Evolutionary conservation across 2,797 vertebrate genomes (phyloP), one percentile per base, ranked within the genome.

Genomic region (Clamator glandarius): DNA sequence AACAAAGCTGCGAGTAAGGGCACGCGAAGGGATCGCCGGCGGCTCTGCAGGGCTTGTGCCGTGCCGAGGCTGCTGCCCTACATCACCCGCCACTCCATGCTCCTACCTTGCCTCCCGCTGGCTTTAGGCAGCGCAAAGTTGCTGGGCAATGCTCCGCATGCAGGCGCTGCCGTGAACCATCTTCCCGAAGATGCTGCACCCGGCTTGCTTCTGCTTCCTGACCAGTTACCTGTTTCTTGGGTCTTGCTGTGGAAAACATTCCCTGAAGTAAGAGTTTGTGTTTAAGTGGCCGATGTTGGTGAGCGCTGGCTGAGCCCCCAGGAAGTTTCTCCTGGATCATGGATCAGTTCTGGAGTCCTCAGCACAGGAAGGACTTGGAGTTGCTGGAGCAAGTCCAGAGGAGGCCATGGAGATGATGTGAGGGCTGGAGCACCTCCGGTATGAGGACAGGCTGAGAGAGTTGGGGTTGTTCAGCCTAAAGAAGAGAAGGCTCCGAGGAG

Each of bases 61-160:
- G 46, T 21, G 58, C 61, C 7, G 4, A 17, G 36, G 36, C 72
- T 28, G 9, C 41, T 52, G 62, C 69, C 33, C 39, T 12, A 18
- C 64, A 19, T 0, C 7, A 1, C 25, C 31, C 2, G 21, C 42
- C 8, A 7, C 62, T 29, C 41, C 7, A 0, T 5, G 41, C 55
- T 28, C 36, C 7, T 3, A 16, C 57, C 31, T 61, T 3, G 61
- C 1, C 1, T 33, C 67, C 48, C 4, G 2, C 29, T 28, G 0
- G 44, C 54, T 36, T n/a, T 8, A 3, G 42, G 35, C 48, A 10
- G 39, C 42, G 1, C 1, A 1, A 11, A 5, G 52, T 2, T 10
- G 35, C 3, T 1, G 35, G 50, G 46, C 1, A 17, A 20, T 3
- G 54, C 28, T 44, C 19, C 0, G 2, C 1, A 2, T 11, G 42